Percentiles rank a stretch among this genome's conserved stretches.
Evolutionary conservation across 2,797 vertebrate species (phyloP).

Genomic region (Onychomys leucogaster): DNA sequence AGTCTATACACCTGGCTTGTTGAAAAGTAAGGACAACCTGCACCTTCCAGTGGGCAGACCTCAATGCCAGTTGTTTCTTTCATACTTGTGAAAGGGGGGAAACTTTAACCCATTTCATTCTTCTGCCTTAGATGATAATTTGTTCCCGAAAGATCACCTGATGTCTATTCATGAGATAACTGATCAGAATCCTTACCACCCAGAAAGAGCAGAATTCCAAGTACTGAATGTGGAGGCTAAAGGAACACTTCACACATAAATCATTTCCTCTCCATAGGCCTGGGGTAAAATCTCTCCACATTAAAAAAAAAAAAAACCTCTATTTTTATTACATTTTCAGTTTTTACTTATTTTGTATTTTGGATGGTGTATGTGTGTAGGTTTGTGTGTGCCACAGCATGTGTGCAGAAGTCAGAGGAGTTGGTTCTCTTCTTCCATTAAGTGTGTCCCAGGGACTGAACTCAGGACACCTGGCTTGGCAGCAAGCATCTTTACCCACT

Average conservation of each 20-base stretch:
- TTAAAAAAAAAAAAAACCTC: too few species aligned
- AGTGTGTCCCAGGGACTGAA: neutral
- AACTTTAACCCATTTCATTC: neutral
- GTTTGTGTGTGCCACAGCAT: neutral
- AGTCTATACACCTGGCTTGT: neutral
- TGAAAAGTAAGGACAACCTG: neutral
- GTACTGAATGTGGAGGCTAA: rapidly evolving
- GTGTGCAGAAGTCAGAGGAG: neutral
- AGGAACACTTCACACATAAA: neutral
- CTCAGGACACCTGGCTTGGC: neutral
- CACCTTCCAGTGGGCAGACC: neutral
- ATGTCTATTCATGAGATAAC: neutral
- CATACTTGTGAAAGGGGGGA: neutral
- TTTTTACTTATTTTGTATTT: neutral
- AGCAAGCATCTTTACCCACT: neutral
- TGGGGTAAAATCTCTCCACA: neutral
- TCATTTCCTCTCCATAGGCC: neutral
- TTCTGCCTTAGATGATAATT: neutral
- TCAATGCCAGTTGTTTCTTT: neutral
- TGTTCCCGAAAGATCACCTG: neutral
- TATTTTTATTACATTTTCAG: neutral
- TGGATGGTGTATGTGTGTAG: too few species aligned
- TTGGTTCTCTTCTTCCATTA: neutral
- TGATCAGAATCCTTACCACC: neutral
- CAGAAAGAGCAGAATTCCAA: neutral